Base-by-base conservation (phyloP, 2,797 vertebrate species). In the Rhinichthys osculus region DNA sequence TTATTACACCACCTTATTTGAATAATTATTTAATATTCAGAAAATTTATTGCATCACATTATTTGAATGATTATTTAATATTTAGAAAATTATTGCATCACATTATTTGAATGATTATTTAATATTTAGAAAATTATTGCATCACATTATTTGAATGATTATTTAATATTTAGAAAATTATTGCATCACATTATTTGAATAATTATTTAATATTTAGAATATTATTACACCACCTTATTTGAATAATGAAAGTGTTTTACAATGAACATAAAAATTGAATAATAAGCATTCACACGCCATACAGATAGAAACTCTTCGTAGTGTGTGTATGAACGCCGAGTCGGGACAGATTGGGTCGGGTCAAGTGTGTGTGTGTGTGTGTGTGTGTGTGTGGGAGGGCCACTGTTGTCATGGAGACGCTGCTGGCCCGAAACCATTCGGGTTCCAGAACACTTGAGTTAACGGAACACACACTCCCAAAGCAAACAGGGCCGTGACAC, bases 401-500 rank as follows among this genome's bases (percentile, higher is more conserved):
- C 30, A 59, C 38, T 4, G 69, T 91, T 91, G 83, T 85, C 88
- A 73, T 87, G 86, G 93, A 86, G 86, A 92, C 87, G 73, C 14
- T 83, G 87, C 87, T 84, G 80, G 72, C 69, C 84, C 80, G 35
- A 71, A 84, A 77, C 52, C 19, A 40, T 81, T 23, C 35, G 7
- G 33, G 78, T 80, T 86, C 85, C 85, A 87, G 87, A 87, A 89
- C 71, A 52, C 44, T 78, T 17, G 40, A 71, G 44, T 66, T 16
- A 30, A 54, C 42, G 78, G 78, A 81, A 85, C 59, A 72, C 78
- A 42, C 47, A 77, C 72, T 74, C 47, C 4, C 69, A n/a, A 92
- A 92, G 89, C 92, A 94, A 93, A 94, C 88, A 93, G 93, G 70
- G 17, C 7, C 42, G 95, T 92, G 89, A 89, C 92, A 93, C 85